phyloP scores from a whole-genome alignment of 2,113 vertebrate species.

The Lepisosteus osseus region DNA sequence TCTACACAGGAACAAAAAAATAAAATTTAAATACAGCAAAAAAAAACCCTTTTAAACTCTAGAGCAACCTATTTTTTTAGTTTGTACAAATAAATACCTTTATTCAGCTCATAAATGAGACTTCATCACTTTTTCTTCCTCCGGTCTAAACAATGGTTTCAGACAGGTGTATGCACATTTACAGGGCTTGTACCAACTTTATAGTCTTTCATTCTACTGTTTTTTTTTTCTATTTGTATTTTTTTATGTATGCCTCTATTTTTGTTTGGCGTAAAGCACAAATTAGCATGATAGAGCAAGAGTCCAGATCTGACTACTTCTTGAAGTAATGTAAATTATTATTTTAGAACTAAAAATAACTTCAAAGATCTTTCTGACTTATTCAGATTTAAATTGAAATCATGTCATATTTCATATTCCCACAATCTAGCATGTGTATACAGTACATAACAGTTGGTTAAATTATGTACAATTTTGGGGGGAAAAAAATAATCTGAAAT shows the following conservation, averaged over 20 bases:
- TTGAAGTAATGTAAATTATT: too few relatives aligned
- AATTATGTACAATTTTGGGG: not conserved
- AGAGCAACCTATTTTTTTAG: slow-evolving; percentile 24
- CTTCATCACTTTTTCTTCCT: not conserved
- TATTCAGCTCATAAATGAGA: not conserved
- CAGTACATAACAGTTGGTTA: too few relatives aligned
- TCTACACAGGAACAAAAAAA: not conserved
- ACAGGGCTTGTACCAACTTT: not conserved
- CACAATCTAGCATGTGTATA: too few relatives aligned
- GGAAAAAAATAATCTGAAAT: not conserved
- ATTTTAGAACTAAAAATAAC: not conserved
- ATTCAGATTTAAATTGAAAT: too few relatives aligned
- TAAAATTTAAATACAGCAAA: not conserved
- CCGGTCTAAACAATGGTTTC: not conserved
- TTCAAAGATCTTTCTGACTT: not conserved
- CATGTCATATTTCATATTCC: too few relatives aligned
- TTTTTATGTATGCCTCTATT: too few relatives aligned
- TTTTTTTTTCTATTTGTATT: not conserved
- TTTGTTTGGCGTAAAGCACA: too few relatives aligned
- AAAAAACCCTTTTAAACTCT: slow-evolving; percentile 27
- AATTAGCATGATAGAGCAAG: not conserved
- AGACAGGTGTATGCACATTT: not conserved
- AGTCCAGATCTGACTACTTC: too few relatives aligned
- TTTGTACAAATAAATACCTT: slow-evolving; percentile 21
- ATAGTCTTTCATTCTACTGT: not conserved